Percentiles rank a stretch among this genome's conserved stretches.
phyloP scores from a whole-genome alignment of 2,797 vertebrate species.

The Adrianichthys oophorus region DNA sequence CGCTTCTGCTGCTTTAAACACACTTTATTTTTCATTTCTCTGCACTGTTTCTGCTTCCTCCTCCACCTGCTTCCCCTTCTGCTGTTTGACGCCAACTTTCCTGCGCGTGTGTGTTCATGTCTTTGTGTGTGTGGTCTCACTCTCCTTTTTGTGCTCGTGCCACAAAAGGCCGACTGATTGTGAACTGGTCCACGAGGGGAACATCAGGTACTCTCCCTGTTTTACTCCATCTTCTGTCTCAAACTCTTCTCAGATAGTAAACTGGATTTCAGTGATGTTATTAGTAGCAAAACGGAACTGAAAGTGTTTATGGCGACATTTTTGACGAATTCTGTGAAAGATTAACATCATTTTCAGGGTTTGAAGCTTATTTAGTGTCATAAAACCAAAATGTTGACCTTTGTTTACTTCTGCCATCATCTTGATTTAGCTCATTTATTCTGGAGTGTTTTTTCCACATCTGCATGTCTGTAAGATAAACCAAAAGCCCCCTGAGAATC shows the following conservation, averaged over 20 bases:
- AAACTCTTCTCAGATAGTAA: constrained; percentile 14
- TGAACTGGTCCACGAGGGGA: constrained; percentile 79
- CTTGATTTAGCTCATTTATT: too few relatives aligned
- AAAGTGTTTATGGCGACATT: too few relatives aligned
- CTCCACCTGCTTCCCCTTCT: constrained; percentile 2
- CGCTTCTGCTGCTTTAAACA: too few relatives aligned
- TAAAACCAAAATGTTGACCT: too few relatives aligned
- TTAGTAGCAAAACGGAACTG: not conserved
- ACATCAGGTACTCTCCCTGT: constrained; percentile 79
- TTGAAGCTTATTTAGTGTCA: too few relatives aligned
- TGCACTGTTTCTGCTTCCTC: not conserved
- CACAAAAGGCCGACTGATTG: constrained; percentile 83
- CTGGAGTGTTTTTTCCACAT: too few relatives aligned
- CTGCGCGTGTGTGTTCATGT: constrained; percentile 2
- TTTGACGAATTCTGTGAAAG: too few relatives aligned
- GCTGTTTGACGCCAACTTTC: constrained; percentile 47
- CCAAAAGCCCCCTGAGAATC: too few relatives aligned
- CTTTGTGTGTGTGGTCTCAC: constrained; percentile 50
- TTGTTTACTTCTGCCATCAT: too few relatives aligned
- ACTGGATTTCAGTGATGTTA: not conserved
- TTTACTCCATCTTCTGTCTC: constrained; percentile 24
- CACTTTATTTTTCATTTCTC: not conserved
- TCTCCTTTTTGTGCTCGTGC: constrained; percentile 67
- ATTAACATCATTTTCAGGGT: too few relatives aligned
- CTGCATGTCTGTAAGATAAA: too few relatives aligned